These are phyloP conservation scores for Zootoca vivipara DNA, from an alignment of 2,113 vertebrate species.

Conservation along the genomic window DNA sequence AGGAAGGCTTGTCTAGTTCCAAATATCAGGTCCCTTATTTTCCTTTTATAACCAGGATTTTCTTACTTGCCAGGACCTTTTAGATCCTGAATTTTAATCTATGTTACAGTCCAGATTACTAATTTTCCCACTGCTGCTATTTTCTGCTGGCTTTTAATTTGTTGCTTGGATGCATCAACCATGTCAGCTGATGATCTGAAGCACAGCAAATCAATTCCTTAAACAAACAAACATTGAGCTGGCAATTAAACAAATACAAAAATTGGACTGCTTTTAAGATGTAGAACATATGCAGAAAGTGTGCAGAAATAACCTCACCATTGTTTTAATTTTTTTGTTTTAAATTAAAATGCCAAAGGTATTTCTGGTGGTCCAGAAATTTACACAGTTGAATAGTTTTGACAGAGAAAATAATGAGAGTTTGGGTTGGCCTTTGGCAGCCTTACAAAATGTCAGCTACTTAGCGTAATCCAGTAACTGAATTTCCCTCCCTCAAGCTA, in stretches of 20 bases:
- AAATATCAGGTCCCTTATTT: background rate
- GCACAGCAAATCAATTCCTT: background rate
- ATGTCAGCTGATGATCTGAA: background rate
- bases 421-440: slow-evolving; percentile 63
- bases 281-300: slow-evolving; percentile 43
- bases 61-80: background rate
- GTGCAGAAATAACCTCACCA: slow-evolving; percentile 57
- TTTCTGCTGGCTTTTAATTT: background rate
- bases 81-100: background rate
- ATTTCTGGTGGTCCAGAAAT: slow-evolving; percentile 61
- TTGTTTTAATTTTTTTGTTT: slow-evolving; percentile 44
- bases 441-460: slow-evolving; percentile 61
- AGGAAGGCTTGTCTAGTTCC: background rate
- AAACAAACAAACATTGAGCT: background rate
- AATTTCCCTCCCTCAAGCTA: slow-evolving; percentile 43
- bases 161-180: background rate
- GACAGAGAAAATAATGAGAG: slow-evolving; percentile 57
- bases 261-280: too few species aligned
- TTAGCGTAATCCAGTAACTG: slow-evolving; percentile 63
- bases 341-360: slow-evolving; percentile 45
- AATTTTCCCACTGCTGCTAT: background rate
- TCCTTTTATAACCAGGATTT: background rate
- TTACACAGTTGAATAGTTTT: slow-evolving; percentile 61
- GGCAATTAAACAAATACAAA: background rate
- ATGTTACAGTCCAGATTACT: background rate